Conservation (phyloP, 2,888 invertebrate genomes). For the Drosophila putrida region DNA sequence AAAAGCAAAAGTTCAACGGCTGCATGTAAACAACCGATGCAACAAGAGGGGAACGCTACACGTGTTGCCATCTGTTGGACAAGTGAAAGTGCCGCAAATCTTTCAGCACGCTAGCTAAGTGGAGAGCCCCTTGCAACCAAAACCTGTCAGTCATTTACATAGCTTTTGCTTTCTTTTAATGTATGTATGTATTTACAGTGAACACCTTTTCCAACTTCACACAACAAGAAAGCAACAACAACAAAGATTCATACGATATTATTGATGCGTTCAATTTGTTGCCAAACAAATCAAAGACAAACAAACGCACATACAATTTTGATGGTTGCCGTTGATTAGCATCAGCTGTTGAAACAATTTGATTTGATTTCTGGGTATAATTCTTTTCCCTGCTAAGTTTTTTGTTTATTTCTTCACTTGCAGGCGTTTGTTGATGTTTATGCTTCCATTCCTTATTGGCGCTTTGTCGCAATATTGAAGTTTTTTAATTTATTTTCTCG, state of each 20-base stretch:
- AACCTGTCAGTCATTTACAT: constrained; percentile 47
- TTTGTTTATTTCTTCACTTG: constrained; percentile 61
- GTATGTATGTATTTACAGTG: constrained; percentile 3
- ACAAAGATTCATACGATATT: constrained; percentile 48
- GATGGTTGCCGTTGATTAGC: constrained; percentile 65
- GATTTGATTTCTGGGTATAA: constrained; percentile 56
- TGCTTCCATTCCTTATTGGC: constrained; percentile 56
- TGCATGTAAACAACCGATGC: constrained; percentile 64
- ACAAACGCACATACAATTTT: constrained; percentile 49
- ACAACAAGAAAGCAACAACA: constrained; percentile 15
- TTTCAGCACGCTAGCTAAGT: constrained; percentile 68
- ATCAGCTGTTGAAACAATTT: constrained; percentile 72
- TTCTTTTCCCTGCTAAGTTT: constrained; percentile 8
- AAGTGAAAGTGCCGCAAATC: constrained; percentile 77
- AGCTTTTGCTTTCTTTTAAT: constrained; percentile 61
- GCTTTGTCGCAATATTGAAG: constrained; percentile 78
- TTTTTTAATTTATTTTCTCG: constrained; percentile 45
- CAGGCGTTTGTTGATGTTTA: constrained; percentile 69
- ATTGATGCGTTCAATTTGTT: constrained; percentile 79
- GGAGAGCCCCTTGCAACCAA: constrained; percentile 41
- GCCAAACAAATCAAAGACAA: constrained; percentile 77
- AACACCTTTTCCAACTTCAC: constrained; percentile 54
- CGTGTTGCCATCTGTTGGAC: constrained; percentile 72
- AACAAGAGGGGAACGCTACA: constrained; percentile 44
- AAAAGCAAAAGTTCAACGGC: constrained; percentile 69